Conservation (phyloP, 2,888 invertebrate genomes). For the Itoplectis maculator region DNA sequence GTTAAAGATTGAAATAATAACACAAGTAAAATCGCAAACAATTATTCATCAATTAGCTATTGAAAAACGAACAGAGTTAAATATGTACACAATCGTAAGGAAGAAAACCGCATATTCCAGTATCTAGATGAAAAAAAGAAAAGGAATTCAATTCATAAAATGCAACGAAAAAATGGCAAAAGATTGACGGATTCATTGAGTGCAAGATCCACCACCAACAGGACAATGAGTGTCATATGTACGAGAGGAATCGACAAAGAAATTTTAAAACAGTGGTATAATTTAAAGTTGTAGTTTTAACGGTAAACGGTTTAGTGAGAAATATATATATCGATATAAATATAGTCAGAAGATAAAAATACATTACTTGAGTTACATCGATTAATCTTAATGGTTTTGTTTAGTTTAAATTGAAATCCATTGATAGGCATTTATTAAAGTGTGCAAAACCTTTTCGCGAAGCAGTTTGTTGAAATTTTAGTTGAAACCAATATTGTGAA, state of each 20-base stretch:
- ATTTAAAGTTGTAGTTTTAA: constrained; percentile 59
- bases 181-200: constrained; percentile 74
- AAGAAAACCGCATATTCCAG: constrained; percentile 59
- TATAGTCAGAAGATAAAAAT: constrained; percentile 47
- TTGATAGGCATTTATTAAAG: constrained; percentile 36
- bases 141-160: constrained; percentile 68
- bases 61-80: constrained; percentile 54
- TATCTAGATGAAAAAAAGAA: constrained; percentile 55
- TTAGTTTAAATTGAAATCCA: constrained; percentile 24
- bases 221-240: constrained; percentile 72
- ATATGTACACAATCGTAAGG: constrained; percentile 56
- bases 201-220: constrained; percentile 77
- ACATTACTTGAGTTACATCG: constrained; percentile 48
- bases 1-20: constrained; percentile 39
- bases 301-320: constrained; percentile 32
- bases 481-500: constrained; percentile 46
- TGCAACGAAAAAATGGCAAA: constrained; percentile 70
- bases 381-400: constrained; percentile 51
- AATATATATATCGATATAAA: constrained; percentile 42
- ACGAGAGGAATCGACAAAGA: constrained; percentile 71
- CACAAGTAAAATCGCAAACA: constrained; percentile 48
- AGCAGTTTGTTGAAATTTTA: constrained; percentile 47
- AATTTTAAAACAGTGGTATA: constrained; percentile 63
- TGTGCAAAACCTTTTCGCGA: constrained; percentile 41
- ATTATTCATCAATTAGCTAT: constrained; percentile 52